Conservation (phyloP, 1,140 invertebrate genomes). For the Drosophila leontia region DNA sequence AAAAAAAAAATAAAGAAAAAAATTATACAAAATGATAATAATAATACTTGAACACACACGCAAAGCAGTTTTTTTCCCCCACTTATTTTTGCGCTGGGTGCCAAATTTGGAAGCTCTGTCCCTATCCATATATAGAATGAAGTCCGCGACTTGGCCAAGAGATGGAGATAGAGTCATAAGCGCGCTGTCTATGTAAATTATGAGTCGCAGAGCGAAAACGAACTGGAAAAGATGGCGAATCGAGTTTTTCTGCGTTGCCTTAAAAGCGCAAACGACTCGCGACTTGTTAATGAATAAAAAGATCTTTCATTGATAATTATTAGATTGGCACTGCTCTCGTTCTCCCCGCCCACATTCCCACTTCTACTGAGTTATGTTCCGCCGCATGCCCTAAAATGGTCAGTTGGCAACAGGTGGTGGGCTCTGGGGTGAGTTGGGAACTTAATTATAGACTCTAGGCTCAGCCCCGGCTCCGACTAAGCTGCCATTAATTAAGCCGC, state of each 20-base stretch:
- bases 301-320: slow-evolving; percentile 82
- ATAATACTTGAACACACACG: slow-evolving; percentile 63
- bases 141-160: slow-evolving; percentile 40
- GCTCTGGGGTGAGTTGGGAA: slow-evolving; percentile 23
- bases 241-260: slow-evolving; percentile 47
- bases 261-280: slow-evolving; percentile 61
- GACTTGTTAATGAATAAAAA: slow-evolving; percentile 79
- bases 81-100: slow-evolving; percentile 42
- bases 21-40: slow-evolving; percentile 58
- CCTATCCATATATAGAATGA: slow-evolving; percentile 57
- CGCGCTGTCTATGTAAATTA: slow-evolving; percentile 69
- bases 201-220: slow-evolving; percentile 59
- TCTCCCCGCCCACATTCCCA: slow-evolving; percentile 32
- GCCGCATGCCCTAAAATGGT: slow-evolving; percentile 71
- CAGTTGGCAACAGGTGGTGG: slow-evolving; percentile 32
- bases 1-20: slow-evolving; percentile 23
- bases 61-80: slow-evolving; percentile 42
- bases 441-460: slow-evolving; percentile 60
- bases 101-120: slow-evolving; percentile 71
- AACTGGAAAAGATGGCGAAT: slow-evolving; percentile 44
- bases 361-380: slow-evolving; percentile 17
- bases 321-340: slow-evolving; percentile 62
- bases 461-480: slow-evolving; percentile 24
- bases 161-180: slow-evolving; percentile 70
- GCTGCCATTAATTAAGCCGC: slow-evolving; percentile 77